phyloP scores from a whole-genome alignment of 1,140 invertebrate genomes.

The Delia radicum region DNA sequence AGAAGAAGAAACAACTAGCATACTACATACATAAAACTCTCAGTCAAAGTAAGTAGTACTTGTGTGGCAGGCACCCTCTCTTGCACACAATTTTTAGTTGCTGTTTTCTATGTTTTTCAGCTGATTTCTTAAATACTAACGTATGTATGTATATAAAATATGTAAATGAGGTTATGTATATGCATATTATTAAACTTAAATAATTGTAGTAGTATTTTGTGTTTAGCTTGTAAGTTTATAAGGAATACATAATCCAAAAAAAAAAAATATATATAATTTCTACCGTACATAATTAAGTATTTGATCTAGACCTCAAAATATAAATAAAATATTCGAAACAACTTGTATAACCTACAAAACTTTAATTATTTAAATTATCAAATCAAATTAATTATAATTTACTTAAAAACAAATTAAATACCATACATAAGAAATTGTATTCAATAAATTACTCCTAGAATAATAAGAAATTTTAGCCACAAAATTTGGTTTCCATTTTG shows the following conservation, averaged over 20 bases:
- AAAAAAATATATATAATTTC: background rate
- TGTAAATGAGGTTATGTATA: background rate
- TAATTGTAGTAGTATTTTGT: background rate
- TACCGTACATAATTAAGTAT: background rate
- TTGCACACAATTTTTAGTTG: background rate
- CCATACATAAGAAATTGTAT: background rate
- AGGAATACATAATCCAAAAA: too few species aligned
- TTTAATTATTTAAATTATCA: background rate
- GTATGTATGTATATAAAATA: background rate
- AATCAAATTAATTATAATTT: background rate
- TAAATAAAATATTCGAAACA: background rate
- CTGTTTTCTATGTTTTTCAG: too few species aligned
- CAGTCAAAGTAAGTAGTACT: background rate
- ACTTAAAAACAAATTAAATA: background rate
- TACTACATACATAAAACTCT: too few species aligned
- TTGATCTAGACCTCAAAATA: slow-evolving; percentile 10
- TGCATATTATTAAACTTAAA: slow-evolving; percentile 7
- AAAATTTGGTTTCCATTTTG: background rate
- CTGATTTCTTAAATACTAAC: background rate
- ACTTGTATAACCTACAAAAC: background rate
- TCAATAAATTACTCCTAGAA: background rate
- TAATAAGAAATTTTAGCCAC: slow-evolving; percentile 16
- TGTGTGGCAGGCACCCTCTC: background rate
- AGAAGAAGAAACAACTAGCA: too few species aligned
- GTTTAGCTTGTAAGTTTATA: background rate